A percentile compares a stretch with the other conserved stretches of the same genome.
phyloP scores from a whole-genome alignment of 2,888 invertebrate genomes.

The Stenurella melanura region DNA sequence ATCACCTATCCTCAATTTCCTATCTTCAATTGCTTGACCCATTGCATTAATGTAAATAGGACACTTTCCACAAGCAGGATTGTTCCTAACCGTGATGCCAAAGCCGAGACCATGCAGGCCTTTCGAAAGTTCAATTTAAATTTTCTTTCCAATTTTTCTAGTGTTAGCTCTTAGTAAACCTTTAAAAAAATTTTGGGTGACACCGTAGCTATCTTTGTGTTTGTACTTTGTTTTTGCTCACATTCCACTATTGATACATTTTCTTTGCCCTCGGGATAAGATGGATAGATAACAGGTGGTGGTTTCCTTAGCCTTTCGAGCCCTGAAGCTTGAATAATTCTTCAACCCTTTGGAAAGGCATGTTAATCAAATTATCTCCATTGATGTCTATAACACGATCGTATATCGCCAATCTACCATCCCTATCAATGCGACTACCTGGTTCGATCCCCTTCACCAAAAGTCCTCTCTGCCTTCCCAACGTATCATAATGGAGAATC shows the following conservation, averaged over 20 bases:
- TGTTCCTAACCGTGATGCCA: constrained; percentile 97
- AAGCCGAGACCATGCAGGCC: constrained; percentile 96
- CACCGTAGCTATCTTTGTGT: constrained; percentile 77
- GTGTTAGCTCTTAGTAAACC: constrained; percentile 82
- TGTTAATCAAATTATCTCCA: constrained; percentile 82
- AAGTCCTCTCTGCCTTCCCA: constrained; percentile 85
- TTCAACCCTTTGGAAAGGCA: constrained; percentile 80
- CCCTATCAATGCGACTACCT: constrained; percentile 85
- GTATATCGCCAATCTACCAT: constrained; percentile 82
- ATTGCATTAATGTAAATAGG: constrained; percentile 97
- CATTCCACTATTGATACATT: constrained; percentile 77
- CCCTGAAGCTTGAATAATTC: too few relatives aligned
- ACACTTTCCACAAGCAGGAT: constrained; percentile 95
- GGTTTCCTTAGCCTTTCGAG: too few relatives aligned
- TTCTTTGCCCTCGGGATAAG: constrained; percentile 73
- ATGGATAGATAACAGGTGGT: constrained; percentile 73
- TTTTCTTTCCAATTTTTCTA: constrained; percentile 86
- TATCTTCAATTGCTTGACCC: constrained; percentile 97
- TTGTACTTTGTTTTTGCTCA: constrained; percentile 76
- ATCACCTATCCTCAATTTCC: constrained; percentile 94
- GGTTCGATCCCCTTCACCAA: constrained; percentile 89
- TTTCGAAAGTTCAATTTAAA: constrained; percentile 87
- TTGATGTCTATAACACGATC: constrained; percentile 92
- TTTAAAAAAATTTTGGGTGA: constrained; percentile 75
- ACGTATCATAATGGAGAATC: constrained; percentile 85